Base-by-base conservation (phyloP, 2,888 invertebrate species). In the Dryobotodes eremita region DNA sequence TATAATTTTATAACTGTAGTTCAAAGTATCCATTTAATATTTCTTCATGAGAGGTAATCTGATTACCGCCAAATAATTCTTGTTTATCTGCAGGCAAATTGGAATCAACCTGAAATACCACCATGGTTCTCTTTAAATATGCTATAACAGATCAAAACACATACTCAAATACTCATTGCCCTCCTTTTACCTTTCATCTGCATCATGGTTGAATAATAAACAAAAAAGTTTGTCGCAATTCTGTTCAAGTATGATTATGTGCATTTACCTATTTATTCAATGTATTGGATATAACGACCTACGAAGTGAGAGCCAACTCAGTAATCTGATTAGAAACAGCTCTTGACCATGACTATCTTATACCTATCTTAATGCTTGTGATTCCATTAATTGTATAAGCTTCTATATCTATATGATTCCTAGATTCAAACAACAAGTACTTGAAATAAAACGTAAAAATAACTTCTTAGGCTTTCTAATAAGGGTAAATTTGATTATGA, bases 281-380 rank as follows among this genome's bases (percentile, higher is more conserved):
- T 61, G 48, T 64, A 59, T 69, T 83, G 80, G 79, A 82, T 85
- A 80, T 84, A 82, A 83, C 79, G 72, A 82, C 72, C 23, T 42
- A 88, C 80, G 83, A 89, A 87, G 88, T 77, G 88, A 91, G 84
- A 91, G 90, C 78, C 70, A 71, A 77, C 31, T 72, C 65, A 68
- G 76, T 84, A 72, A 83, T 78, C 75, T 78, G 78, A 86, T 87
- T 76, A 71, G n/a, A 77, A 85, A 79, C 79, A 75, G 64, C 42
- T 59, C 65, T 71, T 76, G 64, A 65, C 66, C 74, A 74, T 76
- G 71, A 78, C 73, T 80, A 79, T 77, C 80, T 46, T 69, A 55
- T 53, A 31, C 15, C 50, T 73, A 75, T 74, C 74, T 71, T 59
- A 76, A 76, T 80, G 57, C 23, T 84, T 66, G n/a, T 55, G 59